Evolutionary conservation across 2,113 vertebrate species (phyloP).

Genomic region (Atrichornis clamosus): DNA sequence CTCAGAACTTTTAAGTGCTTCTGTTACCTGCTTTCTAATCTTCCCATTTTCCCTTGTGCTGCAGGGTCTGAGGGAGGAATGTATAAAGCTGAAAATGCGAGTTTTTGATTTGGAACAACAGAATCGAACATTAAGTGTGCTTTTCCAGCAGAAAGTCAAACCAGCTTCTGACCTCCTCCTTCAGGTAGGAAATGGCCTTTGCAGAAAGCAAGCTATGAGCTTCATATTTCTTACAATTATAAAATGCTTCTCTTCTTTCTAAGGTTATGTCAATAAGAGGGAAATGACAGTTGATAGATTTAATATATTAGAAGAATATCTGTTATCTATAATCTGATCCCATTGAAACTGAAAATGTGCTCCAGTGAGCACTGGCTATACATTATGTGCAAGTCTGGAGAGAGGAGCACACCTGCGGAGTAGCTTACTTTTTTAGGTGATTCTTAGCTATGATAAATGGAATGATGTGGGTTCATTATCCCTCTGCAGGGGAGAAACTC

Average conservation of each 20-base stretch:
- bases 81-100: slow-evolving; percentile 88
- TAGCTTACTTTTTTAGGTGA: not conserved
- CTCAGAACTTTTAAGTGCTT: not conserved
- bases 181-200: slow-evolving; percentile 79
- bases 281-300: not conserved
- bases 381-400: not conserved
- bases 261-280: not conserved
- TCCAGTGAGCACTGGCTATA: not conserved
- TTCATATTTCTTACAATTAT: not conserved
- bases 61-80: slow-evolving; percentile 90
- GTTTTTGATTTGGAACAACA: slow-evolving; percentile 93
- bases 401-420: slow-evolving; percentile 27
- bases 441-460: slow-evolving; percentile 22
- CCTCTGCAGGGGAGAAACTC: slow-evolving; percentile 33
- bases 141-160: slow-evolving; percentile 89
- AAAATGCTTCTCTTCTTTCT: not conserved
- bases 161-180: slow-evolving; percentile 87
- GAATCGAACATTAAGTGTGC: slow-evolving; percentile 81
- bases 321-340: not conserved
- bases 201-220: not conserved
- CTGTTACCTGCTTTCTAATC: not conserved
- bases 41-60: not conserved
- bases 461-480: slow-evolving; percentile 49
- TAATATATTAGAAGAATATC: slow-evolving; percentile 18
- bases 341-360: not conserved